phyloP scores from a whole-genome alignment of 2,888 invertebrate species.

The Yponomeuta malinellus region DNA sequence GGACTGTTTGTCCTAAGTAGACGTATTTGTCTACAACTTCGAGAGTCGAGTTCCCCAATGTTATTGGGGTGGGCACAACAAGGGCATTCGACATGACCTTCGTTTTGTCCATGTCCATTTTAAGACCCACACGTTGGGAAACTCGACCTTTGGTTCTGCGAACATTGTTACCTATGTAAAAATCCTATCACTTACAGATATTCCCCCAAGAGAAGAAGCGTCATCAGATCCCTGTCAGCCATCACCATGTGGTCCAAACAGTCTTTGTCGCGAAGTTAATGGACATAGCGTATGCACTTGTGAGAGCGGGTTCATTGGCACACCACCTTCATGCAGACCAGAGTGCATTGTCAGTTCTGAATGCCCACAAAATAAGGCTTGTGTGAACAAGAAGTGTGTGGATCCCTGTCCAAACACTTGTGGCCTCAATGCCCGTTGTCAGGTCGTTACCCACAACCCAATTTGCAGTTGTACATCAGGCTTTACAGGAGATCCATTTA shows the following conservation, averaged over 20 bases:
- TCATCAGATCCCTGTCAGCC: slow-evolving; percentile 81
- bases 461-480: slow-evolving; percentile 89
- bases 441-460: slow-evolving; percentile 90
- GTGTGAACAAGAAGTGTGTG: slow-evolving; percentile 86
- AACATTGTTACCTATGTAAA: too few relatives aligned
- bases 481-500: slow-evolving; percentile 88
- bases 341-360: slow-evolving; percentile 91
- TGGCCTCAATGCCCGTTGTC: slow-evolving; percentile 87
- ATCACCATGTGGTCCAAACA: slow-evolving; percentile 90
- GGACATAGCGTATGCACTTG: slow-evolving; percentile 89
- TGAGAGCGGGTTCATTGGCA: slow-evolving; percentile 82
- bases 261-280: slow-evolving; percentile 84
- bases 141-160: too few relatives aligned
- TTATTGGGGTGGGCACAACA: too few relatives aligned
- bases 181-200: slow-evolving; percentile 26
- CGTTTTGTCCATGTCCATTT: too few relatives aligned
- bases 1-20: too few relatives aligned
- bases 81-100: too few relatives aligned
- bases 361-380: slow-evolving; percentile 86
- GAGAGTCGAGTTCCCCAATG: too few relatives aligned
- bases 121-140: too few relatives aligned
- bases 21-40: too few relatives aligned
- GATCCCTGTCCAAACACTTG: slow-evolving; percentile 90
- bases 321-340: slow-evolving; percentile 86
- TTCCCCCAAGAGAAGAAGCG: slow-evolving; percentile 33